These are phyloP conservation scores for Liopterus haemorrhoidalis DNA, from an alignment of 2,888 invertebrate species.

Conservation along the genomic window DNA sequence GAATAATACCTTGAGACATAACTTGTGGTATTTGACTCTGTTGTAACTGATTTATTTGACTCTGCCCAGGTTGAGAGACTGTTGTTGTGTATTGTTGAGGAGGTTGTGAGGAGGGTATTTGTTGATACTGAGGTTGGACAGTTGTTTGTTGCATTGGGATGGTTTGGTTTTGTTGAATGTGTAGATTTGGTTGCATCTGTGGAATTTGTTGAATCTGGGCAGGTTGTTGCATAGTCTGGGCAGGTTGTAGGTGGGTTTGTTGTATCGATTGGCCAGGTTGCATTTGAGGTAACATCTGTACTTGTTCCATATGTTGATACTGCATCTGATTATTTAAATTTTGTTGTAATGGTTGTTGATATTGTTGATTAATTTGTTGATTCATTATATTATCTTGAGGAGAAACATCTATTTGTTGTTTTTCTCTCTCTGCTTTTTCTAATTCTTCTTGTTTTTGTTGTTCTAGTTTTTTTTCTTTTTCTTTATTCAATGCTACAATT, in stretches of 20 bases:
- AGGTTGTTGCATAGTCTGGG: slow-evolving; percentile 33
- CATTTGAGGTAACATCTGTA: slow-evolving; percentile 14
- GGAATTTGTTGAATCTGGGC: slow-evolving; percentile 19
- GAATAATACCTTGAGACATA: neutral
- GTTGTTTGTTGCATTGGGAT: slow-evolving; percentile 5
- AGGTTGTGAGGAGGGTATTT: slow-evolving; percentile 15
- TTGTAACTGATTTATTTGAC: no score
- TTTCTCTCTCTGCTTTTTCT: slow-evolving; percentile 27
- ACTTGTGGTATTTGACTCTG: no score
- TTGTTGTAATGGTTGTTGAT: slow-evolving; percentile 49
- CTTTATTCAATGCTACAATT: slow-evolving; percentile 65
- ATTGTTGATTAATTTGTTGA: slow-evolving; percentile 44
- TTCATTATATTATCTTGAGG: slow-evolving; percentile 29
- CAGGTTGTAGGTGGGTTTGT: slow-evolving; percentile 46
- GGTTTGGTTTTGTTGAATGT: slow-evolving; percentile 17
- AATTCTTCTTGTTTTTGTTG: slow-evolving; percentile 41
- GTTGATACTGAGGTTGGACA: slow-evolving; percentile 1
- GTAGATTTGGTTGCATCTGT: slow-evolving; percentile 28
- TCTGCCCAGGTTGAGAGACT: slow-evolving; percentile 7
- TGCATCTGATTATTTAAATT: slow-evolving; percentile 50
- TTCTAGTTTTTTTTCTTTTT: slow-evolving; percentile 54
- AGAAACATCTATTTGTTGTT: slow-evolving; percentile 30
- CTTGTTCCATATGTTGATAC: slow-evolving; percentile 28
- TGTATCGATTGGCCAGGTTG: slow-evolving; percentile 41
- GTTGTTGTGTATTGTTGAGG: slow-evolving; percentile 26